Evolutionary conservation across 2,113 vertebrate species (phyloP).

Genomic region (Arothron firmamentum): DNA sequence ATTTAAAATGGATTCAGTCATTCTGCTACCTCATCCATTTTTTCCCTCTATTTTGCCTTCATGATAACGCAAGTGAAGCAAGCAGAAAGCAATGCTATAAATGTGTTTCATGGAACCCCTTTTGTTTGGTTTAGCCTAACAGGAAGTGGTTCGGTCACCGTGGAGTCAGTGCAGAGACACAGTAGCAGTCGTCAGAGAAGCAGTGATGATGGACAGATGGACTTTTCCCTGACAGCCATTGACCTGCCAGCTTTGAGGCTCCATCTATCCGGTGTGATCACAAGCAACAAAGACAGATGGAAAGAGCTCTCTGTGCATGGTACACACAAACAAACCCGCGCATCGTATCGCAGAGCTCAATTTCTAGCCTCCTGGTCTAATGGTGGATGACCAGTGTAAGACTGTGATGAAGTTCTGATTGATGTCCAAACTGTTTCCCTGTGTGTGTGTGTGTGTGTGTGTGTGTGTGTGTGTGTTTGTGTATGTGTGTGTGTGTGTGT

Average conservation of each 20-base stretch:
- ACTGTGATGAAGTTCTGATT: too few species aligned
- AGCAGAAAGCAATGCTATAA: neutral
- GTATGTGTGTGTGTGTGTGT: too few species aligned
- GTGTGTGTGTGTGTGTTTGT: too few species aligned
- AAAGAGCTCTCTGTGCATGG: conserved; percentile 91
- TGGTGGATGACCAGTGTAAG: too few species aligned
- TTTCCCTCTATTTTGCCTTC: too few species aligned
- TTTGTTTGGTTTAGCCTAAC: conserved; percentile 60
- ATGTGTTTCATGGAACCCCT: neutral
- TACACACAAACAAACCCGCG: conserved; percentile 8
- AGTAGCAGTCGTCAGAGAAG: conserved; percentile 70
- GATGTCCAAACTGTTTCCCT: neutral
- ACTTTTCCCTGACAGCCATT: conserved; percentile 84
- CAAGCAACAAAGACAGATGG: conserved; percentile 92
- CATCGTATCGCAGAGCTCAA: neutral
- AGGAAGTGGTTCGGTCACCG: conserved; percentile 70
- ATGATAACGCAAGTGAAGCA: too few species aligned
- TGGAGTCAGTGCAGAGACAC: conserved; percentile 79
- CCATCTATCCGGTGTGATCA: conserved; percentile 84
- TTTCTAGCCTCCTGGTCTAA: neutral
- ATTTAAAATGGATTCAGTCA: too few species aligned
- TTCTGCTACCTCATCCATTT: too few species aligned
- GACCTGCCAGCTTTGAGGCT: conserved; percentile 82
- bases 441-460: too few species aligned
- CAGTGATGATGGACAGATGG: conserved; percentile 66